Evolutionary conservation across 1,140 invertebrate genomes (phyloP), one percentile per base, ranked within the genome.

Genomic region (Heliconius melpomene): DNA sequence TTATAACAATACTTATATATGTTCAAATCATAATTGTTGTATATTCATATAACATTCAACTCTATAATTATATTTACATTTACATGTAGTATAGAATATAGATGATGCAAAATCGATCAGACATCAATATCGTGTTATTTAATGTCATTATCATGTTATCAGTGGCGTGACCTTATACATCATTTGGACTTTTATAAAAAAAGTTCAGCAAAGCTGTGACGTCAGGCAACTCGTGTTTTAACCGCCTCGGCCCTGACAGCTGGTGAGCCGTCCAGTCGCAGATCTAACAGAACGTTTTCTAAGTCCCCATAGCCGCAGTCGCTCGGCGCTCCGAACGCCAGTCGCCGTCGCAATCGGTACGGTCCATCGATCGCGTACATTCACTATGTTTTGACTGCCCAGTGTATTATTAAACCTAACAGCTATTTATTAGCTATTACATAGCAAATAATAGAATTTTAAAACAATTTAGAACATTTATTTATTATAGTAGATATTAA

Each of bases 321-420:
- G 78, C 60, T 76, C 77, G 76, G 80, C 80, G 83, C 79, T 75
- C 38, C 80, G 80, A 75, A 75, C 80, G 82, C 79, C 83, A 85
- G 86, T 82, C 84, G 85, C 80, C 72, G 83, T 78, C 78, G 81
- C 79, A 77, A 77, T 46, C 81, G 60, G 77, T 75, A 78, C 81
- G 74, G 74, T 54, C 60, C 60, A 80, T 91, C 83, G 88, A 91
- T 91, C 89, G 86, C 77, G 54, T 87, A 83, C 81, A 88, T 86
- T 87, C 84, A 85, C 79, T 85, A 87, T 88, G 87, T 89, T 87
- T 88, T 86, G 82, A 82, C 77, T 23, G n/a, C 40, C 75, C 54
- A 38, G 79, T 77, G 75, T 32, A 66, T 73, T 60, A 26, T 60
- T 26, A 23, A 26, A 60, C n/a, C 57, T 26, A 60, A 60, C 57